Evolutionary conservation across 2,888 invertebrate genomes (phyloP), one percentile per base, ranked within the genome.

Genomic region (Eupeodes latifasciatus): DNA sequence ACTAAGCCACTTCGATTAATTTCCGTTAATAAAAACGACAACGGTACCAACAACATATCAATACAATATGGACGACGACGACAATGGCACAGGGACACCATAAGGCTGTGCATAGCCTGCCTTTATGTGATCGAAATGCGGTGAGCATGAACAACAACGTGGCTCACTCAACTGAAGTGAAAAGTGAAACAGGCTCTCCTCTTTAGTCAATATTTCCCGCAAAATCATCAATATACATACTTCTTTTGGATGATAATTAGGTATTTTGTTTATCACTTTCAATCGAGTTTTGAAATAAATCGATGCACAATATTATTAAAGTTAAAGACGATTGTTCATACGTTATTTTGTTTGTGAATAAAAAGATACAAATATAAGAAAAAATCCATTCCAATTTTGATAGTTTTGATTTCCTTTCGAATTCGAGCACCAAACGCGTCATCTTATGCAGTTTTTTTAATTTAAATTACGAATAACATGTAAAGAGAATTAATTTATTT

Each of bases 191-290:
- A 19, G 19, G 19, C 19, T 19, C 49, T 64, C 27, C 79, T 72
- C 80, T 75, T 85, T 75, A 76, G 71, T 75, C 79, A 75, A 77
- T 72, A 85, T 85, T 85, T 81, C 61, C 81, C 53, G 53, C 77
- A 62, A 81, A 81, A 81, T 72, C 71, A 85, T 85, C 81, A 81
- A 85, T 76, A 81, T 44, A 7, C 36, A 81, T 44, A 7, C 36
- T 36, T 1, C 36, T 36, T 36, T 2, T 36, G 36, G 57, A 72
- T 34, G 81, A 67, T 72, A 81, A 72, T 77, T 77, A 81, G 36
- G 36, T 36, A 7, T 36, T 85, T 85, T 81, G 77, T 77, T 66
- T 62, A 10, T 62, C 40, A 44, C 40, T 5, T 57, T 27, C 5
- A 0, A 57, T 57, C 12, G 27, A 11, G 55, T 19, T 19, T 2